These are phyloP conservation scores for Lapara coniferarum DNA, from an alignment of 2,888 invertebrate species.

Conservation along the genomic window DNA sequence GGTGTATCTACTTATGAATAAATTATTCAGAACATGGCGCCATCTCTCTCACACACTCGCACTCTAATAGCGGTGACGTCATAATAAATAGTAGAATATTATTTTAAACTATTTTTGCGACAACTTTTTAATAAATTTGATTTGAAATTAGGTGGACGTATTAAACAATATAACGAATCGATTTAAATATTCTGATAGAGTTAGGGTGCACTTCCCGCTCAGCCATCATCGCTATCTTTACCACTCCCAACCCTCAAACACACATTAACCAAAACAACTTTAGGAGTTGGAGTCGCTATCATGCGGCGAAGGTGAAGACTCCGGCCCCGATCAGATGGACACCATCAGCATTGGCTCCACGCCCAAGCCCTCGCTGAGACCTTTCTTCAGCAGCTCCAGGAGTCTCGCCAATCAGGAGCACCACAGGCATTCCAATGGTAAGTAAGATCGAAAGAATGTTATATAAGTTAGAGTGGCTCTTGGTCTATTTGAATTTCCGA, in stretches of 20 bases:
- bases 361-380: constrained; percentile 97
- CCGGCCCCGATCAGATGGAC: constrained; percentile 95
- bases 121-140: too few relatives aligned
- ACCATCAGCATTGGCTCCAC: constrained; percentile 98
- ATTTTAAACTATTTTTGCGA: too few relatives aligned
- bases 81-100: too few relatives aligned
- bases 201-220: background rate
- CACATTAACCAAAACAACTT: constrained; percentile 19
- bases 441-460: constrained; percentile 16
- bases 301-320: constrained; percentile 92
- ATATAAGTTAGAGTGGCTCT: constrained; percentile 8
- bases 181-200: too few relatives aligned
- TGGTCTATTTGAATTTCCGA: constrained; percentile 14
- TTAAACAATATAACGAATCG: too few relatives aligned
- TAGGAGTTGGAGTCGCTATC: constrained; percentile 98
- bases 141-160: too few relatives aligned
- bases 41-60: too few relatives aligned
- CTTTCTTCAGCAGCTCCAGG: constrained; percentile 96
- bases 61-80: too few relatives aligned
- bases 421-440: constrained; percentile 78
- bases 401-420: constrained; percentile 86
- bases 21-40: too few relatives aligned
- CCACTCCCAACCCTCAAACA: background rate
- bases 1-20: too few relatives aligned
- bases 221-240: constrained; percentile 1